phyloP scores from a whole-genome alignment of 1,140 invertebrate genomes.

The Anoplophora glabripennis region DNA sequence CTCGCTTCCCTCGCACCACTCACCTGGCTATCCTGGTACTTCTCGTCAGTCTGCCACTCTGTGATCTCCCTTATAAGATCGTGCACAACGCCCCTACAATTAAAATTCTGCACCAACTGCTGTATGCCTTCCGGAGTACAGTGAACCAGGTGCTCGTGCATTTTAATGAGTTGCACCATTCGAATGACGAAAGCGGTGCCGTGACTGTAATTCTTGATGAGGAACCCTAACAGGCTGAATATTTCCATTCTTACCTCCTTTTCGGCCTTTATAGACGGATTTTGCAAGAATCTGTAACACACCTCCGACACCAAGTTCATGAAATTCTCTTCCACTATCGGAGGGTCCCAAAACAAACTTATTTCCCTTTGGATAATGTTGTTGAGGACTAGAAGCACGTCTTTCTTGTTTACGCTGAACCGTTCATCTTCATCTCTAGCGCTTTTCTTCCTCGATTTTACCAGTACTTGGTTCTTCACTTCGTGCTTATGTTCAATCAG shows the following conservation, averaged over 20 bases:
- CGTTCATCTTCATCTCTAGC: constrained; percentile 3
- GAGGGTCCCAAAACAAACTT: constrained; percentile 63
- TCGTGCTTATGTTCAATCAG: constrained; percentile 34
- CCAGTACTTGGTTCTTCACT: constrained; percentile 25
- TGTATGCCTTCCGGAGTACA: constrained; percentile 60
- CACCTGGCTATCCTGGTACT: constrained; percentile 45
- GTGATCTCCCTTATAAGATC: constrained; percentile 67
- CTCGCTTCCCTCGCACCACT: neutral
- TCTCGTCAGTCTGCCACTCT: constrained; percentile 57
- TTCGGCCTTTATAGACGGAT: constrained; percentile 52
- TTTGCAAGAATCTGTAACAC: constrained; percentile 66
- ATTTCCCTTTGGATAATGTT: constrained; percentile 39
- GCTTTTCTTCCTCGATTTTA: constrained; percentile 21
- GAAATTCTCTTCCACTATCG: constrained; percentile 63
- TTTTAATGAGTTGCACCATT: constrained; percentile 63
- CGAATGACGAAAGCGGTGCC: constrained; percentile 57
- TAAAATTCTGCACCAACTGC: constrained; percentile 57
- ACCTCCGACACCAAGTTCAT: constrained; percentile 58
- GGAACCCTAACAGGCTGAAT: constrained; percentile 53
- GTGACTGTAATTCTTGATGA: constrained; percentile 68
- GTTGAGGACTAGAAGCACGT: constrained; percentile 29
- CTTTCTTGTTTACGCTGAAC: constrained; percentile 32
- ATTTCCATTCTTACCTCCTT: constrained; percentile 58
- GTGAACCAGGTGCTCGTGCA: constrained; percentile 61
- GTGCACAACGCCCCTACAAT: constrained; percentile 57